phyloP scores from a whole-genome alignment of 2,113 vertebrate genomes.

The Fukomys damarensis region DNA sequence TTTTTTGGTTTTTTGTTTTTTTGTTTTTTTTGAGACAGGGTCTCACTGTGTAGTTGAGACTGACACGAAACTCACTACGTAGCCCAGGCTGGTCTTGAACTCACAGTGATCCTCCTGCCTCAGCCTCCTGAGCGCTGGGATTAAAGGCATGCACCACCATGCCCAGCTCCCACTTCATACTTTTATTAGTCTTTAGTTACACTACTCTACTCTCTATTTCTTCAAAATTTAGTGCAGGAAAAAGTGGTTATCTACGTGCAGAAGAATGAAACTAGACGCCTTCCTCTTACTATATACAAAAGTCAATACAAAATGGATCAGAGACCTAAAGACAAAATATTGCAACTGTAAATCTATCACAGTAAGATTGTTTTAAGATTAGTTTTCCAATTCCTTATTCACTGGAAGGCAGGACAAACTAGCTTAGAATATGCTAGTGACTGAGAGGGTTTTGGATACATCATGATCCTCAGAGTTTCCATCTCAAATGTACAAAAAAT shows the following conservation, averaged over 20 bases:
- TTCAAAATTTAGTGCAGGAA: neutral
- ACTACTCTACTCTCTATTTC: neutral
- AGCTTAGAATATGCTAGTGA: neutral
- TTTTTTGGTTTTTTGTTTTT: no score
- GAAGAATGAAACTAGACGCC: neutral
- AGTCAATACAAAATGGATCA: neutral
- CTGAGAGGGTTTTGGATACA: neutral
- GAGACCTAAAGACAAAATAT: neutral
- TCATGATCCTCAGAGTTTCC: neutral
- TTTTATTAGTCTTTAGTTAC: neutral
- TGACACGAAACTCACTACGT: no score
- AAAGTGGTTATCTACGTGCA: neutral
- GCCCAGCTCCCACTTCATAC: no score
- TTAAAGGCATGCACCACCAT: no score
- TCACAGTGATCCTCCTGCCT: no score
- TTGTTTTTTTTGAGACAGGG: no score
- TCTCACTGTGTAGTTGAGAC: no score
- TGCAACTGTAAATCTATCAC: neutral
- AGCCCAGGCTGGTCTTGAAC: no score
- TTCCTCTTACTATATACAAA: neutral
- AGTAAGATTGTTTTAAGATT: neutral
- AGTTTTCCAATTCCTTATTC: neutral
- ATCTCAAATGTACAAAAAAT: neutral
- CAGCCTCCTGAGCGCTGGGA: no score
- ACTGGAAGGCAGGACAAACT: neutral